These are phyloP conservation scores for Hylaea fasciaria DNA, from an alignment of 2,888 invertebrate genomes.

Conservation along the genomic window DNA sequence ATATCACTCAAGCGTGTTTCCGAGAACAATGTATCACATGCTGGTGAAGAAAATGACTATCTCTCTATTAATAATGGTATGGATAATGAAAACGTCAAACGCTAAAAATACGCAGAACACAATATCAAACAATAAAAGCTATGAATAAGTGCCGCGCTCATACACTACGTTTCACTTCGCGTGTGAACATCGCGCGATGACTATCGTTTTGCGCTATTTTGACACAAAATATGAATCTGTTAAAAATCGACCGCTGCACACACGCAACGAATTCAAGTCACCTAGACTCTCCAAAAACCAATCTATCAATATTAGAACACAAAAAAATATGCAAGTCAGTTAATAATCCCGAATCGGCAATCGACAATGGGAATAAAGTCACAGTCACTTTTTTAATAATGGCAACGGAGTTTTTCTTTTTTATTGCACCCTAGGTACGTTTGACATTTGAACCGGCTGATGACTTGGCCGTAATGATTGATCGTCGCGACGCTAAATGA, in stretches of 20 bases:
- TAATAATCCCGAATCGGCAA: constrained; percentile 84
- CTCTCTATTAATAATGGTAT: constrained; percentile 41
- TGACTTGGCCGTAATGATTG: constrained; percentile 82
- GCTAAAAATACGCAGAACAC: constrained; percentile 57
- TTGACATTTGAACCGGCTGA: constrained; percentile 85
- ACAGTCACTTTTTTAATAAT: constrained; percentile 85
- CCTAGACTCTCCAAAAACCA: constrained; percentile 74
- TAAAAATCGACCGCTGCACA: constrained; percentile 69
- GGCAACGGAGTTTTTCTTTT: constrained; percentile 76
- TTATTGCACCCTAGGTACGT: constrained; percentile 83
- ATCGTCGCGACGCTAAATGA: constrained; percentile 82
- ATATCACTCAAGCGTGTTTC: constrained; percentile 36
- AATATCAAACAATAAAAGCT: constrained; percentile 56
- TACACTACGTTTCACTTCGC: constrained; percentile 70
- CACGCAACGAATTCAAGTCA: constrained; percentile 72
- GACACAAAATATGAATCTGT: constrained; percentile 70
- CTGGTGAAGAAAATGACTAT: constrained; percentile 17
- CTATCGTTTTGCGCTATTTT: constrained; percentile 75
- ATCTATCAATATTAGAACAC: constrained; percentile 85
- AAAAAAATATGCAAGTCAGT: constrained; percentile 85
- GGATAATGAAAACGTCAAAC: constrained; percentile 60
- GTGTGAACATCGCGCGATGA: constrained; percentile 70
- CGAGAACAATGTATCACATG: constrained; percentile 33
- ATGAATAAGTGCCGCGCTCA: constrained; percentile 61
- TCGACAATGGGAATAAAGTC: constrained; percentile 85